Evolutionary conservation across 2,113 vertebrate genomes (phyloP), one percentile per base, ranked within the genome.

Genomic region (Esox niger): DNA sequence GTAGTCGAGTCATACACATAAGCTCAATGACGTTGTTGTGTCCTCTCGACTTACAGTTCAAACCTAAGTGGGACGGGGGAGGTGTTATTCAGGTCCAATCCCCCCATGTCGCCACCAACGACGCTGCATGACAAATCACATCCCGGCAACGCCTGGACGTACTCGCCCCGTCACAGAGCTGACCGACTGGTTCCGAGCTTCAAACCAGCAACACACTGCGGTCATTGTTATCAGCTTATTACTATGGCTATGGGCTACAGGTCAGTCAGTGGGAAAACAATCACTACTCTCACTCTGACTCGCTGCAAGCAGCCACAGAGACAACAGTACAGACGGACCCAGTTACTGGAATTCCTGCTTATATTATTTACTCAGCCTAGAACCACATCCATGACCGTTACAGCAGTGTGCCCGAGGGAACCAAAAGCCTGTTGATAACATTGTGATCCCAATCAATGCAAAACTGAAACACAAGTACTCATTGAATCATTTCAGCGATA

Each of bases 181-280:
- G 54, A 56, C 21, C 54, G 6, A 56, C 10, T 56, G 54, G 25
- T 3, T 8, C 21, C 35, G 20, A 9, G 21, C 30, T 46, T 73
- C 26, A 38, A 35, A 63, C 31, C 35, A 26, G 20, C 32, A 33
- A 17, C 59, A 80, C 61, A 55, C 73, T 62, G 68, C 67, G 67
- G 71, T 66, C 66, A 80, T 81, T 77, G 80, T 84, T 49, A 52
- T 55, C 66, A 56, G 56, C 17, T 64, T 47, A 1, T 4, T 4
- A 43, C 38, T 17, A 9, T 54, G n/a, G 73, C 67, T 33, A 74
- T 64, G 74, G 79, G 27, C 64, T 80, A 64, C 33, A 69, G 32
- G 38, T 71, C 52, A 8, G 58, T 54, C 52, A 8, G 58, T 54
- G 69, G 54, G 32, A 76, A 82, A 78, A 78, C 76, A 72, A 66